Conservation (phyloP, 1,140 invertebrate genomes). For the honey bee (Apis mellifera) region Amel_HAv3.1 CM009940.2:6031001-6031500, state of each 20-base stretch:
- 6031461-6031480: slow-evolving; percentile 53
- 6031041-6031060: no score
- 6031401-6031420: slow-evolving; percentile 52
- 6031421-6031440: slow-evolving; percentile 53
- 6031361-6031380: slow-evolving; percentile 59
- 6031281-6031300: slow-evolving; percentile 44
- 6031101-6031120: no score
- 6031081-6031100: no score
- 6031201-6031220: slow-evolving; percentile 33
- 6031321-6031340: slow-evolving; percentile 57
- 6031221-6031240: background rate
- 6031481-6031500: background rate
- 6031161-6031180: background rate
- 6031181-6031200: slow-evolving; percentile 20
- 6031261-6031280: slow-evolving; percentile 52
- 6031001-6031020: no score
- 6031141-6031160: no score
- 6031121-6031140: no score
- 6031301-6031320: slow-evolving; percentile 50
- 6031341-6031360: slow-evolving; percentile 61
- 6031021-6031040: no score
- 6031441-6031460: slow-evolving; percentile 38
- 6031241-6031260: slow-evolving; percentile 36
- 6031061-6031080: no score
- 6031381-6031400: slow-evolving; percentile 65